A percentile compares a stretch with the other conserved stretches of the same genome.
Evolutionary conservation across 2,888 invertebrate genomes (phyloP).

Genomic region (Fragum whitleyi): DNA sequence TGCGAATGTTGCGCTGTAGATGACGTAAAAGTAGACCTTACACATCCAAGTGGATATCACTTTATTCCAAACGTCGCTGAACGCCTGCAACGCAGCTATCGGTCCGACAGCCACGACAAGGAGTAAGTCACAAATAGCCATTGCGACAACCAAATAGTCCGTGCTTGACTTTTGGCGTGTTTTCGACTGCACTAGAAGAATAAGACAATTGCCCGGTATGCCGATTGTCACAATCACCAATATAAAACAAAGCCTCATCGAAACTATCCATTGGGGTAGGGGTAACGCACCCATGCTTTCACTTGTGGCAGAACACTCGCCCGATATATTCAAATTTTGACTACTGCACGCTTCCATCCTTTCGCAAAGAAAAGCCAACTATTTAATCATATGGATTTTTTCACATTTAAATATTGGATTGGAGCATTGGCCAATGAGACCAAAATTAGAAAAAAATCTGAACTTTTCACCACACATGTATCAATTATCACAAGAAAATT

Average conservation of each 20-base stretch:
- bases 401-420: too few relatives aligned
- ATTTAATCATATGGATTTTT: too few relatives aligned
- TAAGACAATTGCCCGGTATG: neutral
- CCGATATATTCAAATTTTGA: too few relatives aligned
- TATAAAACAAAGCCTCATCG: neutral
- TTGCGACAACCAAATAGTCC: neutral
- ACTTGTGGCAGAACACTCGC: too few relatives aligned
- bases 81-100: neutral
- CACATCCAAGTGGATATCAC: neutral
- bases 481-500: too few relatives aligned
- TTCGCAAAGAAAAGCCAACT: too few relatives aligned
- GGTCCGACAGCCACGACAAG: neutral
- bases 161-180: constrained; percentile 1
- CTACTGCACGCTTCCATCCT: too few relatives aligned
- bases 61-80: neutral
- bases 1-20: neutral
- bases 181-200: neutral
- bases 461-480: too few relatives aligned
- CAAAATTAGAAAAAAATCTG: too few relatives aligned
- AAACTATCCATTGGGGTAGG: neutral
- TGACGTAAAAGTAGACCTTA: neutral
- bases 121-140: neutral
- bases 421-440: too few relatives aligned
- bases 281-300: too few relatives aligned
- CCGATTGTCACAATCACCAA: neutral